Conservation (phyloP, 2,797 vertebrate species). For the Eupleurogrammus muticus region DNA sequence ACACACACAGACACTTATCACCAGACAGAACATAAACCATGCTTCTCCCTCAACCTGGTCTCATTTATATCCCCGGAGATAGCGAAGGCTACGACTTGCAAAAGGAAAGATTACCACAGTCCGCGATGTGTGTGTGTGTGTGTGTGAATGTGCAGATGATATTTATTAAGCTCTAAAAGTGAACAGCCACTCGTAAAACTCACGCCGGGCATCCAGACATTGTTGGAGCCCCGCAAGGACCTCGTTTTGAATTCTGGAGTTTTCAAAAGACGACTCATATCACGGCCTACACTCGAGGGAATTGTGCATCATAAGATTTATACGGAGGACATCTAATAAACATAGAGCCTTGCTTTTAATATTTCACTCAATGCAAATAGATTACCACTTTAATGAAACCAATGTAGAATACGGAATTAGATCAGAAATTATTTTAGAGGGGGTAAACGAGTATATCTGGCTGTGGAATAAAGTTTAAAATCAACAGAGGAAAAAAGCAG, state of each 20-base stretch:
- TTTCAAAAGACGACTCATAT: not conserved
- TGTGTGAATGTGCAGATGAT: not conserved
- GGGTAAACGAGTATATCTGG: too few species aligned
- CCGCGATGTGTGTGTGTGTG: not conserved
- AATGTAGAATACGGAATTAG: too few species aligned
- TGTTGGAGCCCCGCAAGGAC: not conserved
- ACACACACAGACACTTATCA: slow-evolving; percentile 45
- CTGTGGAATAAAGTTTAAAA: too few species aligned
- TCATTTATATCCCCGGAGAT: slow-evolving; percentile 18
- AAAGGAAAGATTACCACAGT: slow-evolving; percentile 6
- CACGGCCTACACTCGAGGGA: not conserved
- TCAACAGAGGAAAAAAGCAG: too few species aligned
- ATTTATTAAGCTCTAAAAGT: slow-evolving; percentile 12
- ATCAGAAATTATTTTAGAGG: too few species aligned
- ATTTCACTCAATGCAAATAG: too few species aligned
- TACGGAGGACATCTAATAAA: too few species aligned
- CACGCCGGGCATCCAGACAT: not conserved
- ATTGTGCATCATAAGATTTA: not conserved
- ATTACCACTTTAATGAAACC: too few species aligned
- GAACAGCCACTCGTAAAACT: not conserved
- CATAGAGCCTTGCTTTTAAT: too few species aligned
- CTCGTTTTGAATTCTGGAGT: not conserved
- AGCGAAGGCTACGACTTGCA: slow-evolving; percentile 11
- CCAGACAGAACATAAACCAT: slow-evolving; percentile 58
- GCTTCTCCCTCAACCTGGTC: slow-evolving; percentile 9